Base-by-base conservation (phyloP, 1,140 invertebrate species). In the Phortica variegata region DNA sequence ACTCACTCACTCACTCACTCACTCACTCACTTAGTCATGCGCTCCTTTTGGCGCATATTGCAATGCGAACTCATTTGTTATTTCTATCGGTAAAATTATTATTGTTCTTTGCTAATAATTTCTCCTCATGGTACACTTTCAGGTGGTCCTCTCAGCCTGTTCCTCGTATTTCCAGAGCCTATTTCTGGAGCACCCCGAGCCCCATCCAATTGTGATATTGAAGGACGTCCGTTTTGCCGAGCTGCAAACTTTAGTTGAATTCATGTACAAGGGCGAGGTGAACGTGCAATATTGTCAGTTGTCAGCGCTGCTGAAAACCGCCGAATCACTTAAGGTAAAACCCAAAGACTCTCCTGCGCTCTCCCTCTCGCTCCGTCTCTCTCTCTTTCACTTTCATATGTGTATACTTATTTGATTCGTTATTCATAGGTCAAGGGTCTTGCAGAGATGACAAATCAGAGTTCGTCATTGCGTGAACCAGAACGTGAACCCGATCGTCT, bases 211-310 rank as follows among this genome's bases (percentile, higher is more conserved):
- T 75, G 89, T 95, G 74, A 93, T 95, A 73, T 84, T 95, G 54
- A 92, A 93, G 79, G 92, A 94, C 87, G 91, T 94, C 65, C 85
- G 88, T 70, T 91, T 91, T 79, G 81, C 86, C 61, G 91, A 94
- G 79, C 83, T 95, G 75, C 84, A 90, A 76, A 92, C 90, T 58
- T 85, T 95, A 72, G 87, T 95, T 74, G 90, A 94, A 82, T 95
- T 94, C 84, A 96, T 95, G 91, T 95, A 95, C 85, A 90, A 91
- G 78, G 92, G 92, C 61, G 92, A 95, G 79, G 91, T 95, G 56
- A 93, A 91, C 84, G 90, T 95, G 59, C 89, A 93, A 78, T 91
- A 94, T 77, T 91, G 90, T 79, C 90, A 93, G 79, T 82, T 95
- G 65, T 89, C 89, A 62, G 88, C 89, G 57, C 84, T 95, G 61